phyloP scores from a whole-genome alignment of 2,797 vertebrate genomes.

The Siniperca scherzeri region DNA sequence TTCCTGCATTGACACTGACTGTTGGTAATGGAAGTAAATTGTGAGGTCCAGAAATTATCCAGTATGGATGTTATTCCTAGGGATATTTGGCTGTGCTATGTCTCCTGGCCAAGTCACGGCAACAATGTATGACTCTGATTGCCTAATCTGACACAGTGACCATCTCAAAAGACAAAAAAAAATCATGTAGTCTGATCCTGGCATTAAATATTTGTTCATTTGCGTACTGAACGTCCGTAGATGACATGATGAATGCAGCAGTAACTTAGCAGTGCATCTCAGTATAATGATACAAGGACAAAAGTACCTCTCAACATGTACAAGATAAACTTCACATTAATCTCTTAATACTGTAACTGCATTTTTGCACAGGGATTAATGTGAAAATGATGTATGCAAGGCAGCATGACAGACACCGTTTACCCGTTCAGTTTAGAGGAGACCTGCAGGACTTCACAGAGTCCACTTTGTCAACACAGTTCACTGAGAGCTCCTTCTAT shows the following conservation, averaged over 20 bases:
- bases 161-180: background rate
- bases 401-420: background rate
- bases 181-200: background rate
- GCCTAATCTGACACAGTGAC: background rate
- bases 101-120: background rate
- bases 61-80: background rate
- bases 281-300: background rate
- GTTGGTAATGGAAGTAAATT: too few species aligned
- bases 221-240: background rate
- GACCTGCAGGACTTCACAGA: conserved; percentile 6
- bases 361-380: conserved; percentile 17
- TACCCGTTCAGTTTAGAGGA: background rate
- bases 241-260: background rate
- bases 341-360: background rate
- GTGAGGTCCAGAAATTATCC: background rate
- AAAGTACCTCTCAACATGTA: background rate
- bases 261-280: background rate
- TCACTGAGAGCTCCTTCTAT: conserved; percentile 13
- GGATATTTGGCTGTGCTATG: background rate
- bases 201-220: background rate
- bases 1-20: background rate
- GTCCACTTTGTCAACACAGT: conserved; percentile 7
- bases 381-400: background rate
- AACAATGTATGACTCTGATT: background rate
- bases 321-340: conserved; percentile 14